Evolutionary conservation across 2,113 vertebrate species (phyloP).

Genomic region (Colinus virginianus): DNA sequence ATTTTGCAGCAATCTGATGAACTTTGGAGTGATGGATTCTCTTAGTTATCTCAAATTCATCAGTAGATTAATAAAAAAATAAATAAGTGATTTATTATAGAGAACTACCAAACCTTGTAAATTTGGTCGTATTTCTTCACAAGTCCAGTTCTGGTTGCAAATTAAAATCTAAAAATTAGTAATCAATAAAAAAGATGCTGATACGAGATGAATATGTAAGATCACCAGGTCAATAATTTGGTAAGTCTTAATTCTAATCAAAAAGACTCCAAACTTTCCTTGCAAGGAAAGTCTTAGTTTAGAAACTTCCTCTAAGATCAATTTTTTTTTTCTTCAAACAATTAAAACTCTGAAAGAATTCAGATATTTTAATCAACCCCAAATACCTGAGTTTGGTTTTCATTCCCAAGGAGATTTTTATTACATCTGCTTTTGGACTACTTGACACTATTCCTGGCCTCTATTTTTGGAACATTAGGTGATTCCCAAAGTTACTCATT

Average conservation of each 20-base stretch:
- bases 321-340: neutral
- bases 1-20: neutral
- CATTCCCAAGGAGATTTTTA: neutral
- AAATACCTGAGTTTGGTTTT: fast-evolving
- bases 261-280: neutral
- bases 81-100: neutral
- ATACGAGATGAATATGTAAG: neutral
- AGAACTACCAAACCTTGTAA: neutral
- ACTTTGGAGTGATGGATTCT: neutral
- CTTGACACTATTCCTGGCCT: neutral
- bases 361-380: neutral
- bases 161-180: neutral
- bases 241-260: neutral
- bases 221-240: neutral
- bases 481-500: neutral
- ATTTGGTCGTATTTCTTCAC: neutral
- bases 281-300: neutral
- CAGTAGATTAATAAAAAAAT: neutral
- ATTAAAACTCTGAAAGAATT: neutral
- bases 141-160: neutral
- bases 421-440: neutral
- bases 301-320: neutral
- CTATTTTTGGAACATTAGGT: neutral
- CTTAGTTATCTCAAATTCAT: neutral
- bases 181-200: neutral